Evolutionary conservation across 2,797 vertebrate genomes (phyloP), one percentile per base, ranked within the genome.

Genomic region (Spatula versicolor): DNA sequence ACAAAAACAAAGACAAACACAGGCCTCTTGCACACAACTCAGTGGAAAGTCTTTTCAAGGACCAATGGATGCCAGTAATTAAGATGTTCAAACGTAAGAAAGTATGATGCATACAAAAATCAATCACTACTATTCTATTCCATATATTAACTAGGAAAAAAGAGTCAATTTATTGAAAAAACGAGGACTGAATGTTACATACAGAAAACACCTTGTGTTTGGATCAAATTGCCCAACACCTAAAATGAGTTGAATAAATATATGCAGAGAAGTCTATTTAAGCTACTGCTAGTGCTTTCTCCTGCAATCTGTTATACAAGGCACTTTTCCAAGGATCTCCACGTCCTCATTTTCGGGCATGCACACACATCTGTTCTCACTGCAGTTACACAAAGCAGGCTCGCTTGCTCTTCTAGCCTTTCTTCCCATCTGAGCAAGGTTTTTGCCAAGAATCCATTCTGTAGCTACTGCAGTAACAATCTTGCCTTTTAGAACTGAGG

Each of bases 351-450:
- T 80, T 48, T 39, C 4, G 0, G 28, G 68, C 25, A 33, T 6
- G 39, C 45, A 72, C 0, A 0, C 56, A 54, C 89, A 88, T 86
- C 90, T 87, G 72, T 76, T 94, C 56, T 9, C 9, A 62, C 28
- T 1, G 4, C 56, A 74, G 56, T 30, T 56, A 76, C 82, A 82
- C 56, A 86, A 90, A 71, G 72, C 56, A 64, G 56, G 25, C 48
- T 72, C 75, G 20, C 78, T 90, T 59, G 39, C 22, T 54, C 66
- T 82, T 83, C 85, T 25, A 80, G 18, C 35, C 35, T 58, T 41
- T 81, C 50, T 77, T 80, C 26, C 93, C 88, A 93, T 93, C 81
- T 95, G 90, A 78, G 26, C 41, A 91, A 85, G 45, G 67, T 28
- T 77, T 54, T 71, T 64, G 86, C 90, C 93, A 94, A 87, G 58